Conservation (phyloP, 2,797 vertebrate species). For the Loriculus beryllinus region DNA sequence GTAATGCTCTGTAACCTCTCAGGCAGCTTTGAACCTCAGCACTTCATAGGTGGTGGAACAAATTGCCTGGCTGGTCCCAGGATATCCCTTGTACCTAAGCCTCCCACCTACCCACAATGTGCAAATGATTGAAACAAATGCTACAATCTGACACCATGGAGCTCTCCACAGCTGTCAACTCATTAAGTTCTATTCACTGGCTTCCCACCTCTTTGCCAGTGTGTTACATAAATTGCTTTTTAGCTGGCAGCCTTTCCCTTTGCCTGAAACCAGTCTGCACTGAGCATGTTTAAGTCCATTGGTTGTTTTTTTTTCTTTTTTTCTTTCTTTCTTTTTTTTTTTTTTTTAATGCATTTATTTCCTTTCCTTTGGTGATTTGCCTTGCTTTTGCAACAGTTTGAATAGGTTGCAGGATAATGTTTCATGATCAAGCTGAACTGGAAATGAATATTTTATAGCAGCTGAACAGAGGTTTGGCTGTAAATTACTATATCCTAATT, state of each 20-base stretch:
- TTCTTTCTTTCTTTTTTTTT: neutral
- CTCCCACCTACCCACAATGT: neutral
- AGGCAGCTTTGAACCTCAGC: neutral
- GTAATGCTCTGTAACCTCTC: neutral
- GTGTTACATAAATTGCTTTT: slow-evolving; percentile 47
- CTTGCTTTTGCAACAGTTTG: slow-evolving; percentile 35
- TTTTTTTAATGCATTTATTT: neutral
- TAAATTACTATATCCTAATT: slow-evolving; percentile 57
- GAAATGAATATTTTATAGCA: slow-evolving; percentile 57
- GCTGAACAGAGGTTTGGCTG: slow-evolving; percentile 32
- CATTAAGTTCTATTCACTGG: slow-evolving; percentile 35
- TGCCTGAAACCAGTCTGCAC: slow-evolving; percentile 1
- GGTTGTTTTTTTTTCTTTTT: neutral
- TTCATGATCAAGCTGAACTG: slow-evolving; percentile 54
- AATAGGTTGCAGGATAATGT: slow-evolving; percentile 42
- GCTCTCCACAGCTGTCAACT: slow-evolving; percentile 45
- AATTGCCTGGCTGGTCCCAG: slow-evolving; percentile 33
- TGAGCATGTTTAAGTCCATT: neutral
- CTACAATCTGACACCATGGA: neutral
- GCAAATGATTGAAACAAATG: slow-evolving; percentile 26
- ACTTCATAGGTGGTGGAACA: slow-evolving; percentile 8
- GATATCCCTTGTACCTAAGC: slow-evolving; percentile 1
- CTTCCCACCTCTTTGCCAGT: slow-evolving; percentile 6
- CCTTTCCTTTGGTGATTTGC: slow-evolving; percentile 22
- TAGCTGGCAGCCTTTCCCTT: slow-evolving; percentile 13